A percentile compares a stretch with the other conserved stretches of the same genome.
phyloP scores from a whole-genome alignment of 2,888 invertebrate species.

The Eupeodes luniger region DNA sequence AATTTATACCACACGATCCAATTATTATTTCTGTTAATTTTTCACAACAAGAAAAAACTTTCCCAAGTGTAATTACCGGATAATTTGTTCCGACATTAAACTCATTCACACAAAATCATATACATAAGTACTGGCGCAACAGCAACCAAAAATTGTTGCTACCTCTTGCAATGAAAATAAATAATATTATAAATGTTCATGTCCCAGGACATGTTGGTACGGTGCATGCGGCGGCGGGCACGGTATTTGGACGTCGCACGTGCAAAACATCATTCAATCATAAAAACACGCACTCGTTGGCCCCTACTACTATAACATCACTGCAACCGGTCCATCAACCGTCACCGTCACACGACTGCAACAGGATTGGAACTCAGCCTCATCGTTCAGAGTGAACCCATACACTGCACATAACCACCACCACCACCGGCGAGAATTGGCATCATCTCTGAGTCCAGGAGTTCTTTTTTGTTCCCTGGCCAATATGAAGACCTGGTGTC shows the following conservation, averaged over 20 bases:
- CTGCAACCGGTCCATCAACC: slow-evolving; percentile 57
- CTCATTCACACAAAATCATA: slow-evolving; percentile 32
- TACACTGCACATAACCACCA: not conserved
- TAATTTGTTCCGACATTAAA: slow-evolving; percentile 51
- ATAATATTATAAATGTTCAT: slow-evolving; percentile 44
- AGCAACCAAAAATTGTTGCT: slow-evolving; percentile 47
- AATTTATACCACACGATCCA: slow-evolving; percentile 70
- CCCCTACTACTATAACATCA: slow-evolving; percentile 41
- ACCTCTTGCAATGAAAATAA: slow-evolving; percentile 23
- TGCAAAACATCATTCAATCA: slow-evolving; percentile 73
- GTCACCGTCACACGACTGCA: slow-evolving; percentile 32
- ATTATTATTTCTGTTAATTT: slow-evolving; percentile 57
- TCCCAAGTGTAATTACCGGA: slow-evolving; percentile 74
- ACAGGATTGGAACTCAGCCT: slow-evolving; percentile 24
- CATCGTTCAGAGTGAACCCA: slow-evolving; percentile 1
- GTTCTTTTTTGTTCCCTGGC: slow-evolving; percentile 58
- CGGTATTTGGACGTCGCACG: slow-evolving; percentile 45
- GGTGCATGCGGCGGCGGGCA: not conserved
- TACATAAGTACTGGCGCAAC: not conserved
- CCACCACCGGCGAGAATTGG: slow-evolving; percentile 53
- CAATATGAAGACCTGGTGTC: slow-evolving; percentile 63
- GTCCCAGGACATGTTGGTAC: slow-evolving; percentile 25
- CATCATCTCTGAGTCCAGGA: slow-evolving; percentile 65
- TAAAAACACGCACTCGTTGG: slow-evolving; percentile 65
- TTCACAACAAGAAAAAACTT: slow-evolving; percentile 28